phyloP scores from a whole-genome alignment of 2,888 invertebrate species.

The Allolobophora icterica region DNA sequence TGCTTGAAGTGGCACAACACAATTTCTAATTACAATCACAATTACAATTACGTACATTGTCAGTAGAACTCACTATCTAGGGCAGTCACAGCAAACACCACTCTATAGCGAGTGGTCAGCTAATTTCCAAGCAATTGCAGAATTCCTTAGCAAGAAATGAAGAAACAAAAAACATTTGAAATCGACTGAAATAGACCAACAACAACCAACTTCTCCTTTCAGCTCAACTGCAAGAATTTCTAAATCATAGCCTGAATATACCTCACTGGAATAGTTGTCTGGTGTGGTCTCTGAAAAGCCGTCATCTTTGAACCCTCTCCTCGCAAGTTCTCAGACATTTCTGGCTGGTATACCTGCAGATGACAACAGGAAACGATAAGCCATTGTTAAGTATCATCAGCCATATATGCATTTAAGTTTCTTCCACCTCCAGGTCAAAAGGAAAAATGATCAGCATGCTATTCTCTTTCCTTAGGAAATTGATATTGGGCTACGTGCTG shows the following conservation, averaged over 20 bases:
- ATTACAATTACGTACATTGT: not conserved
- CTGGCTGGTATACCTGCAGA: not conserved
- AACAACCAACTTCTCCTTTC: not conserved
- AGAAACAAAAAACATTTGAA: too few species aligned
- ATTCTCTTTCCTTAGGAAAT: too few species aligned
- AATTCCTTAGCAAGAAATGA: not conserved
- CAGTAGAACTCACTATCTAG: not conserved
- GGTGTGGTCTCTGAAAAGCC: not conserved
- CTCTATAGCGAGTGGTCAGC: not conserved
- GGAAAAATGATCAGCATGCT: too few species aligned
- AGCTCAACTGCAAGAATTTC: not conserved
- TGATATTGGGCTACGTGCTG: too few species aligned
- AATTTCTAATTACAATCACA: too few species aligned
- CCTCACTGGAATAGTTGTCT: not conserved
- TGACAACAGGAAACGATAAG: not conserved
- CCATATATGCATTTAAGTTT: too few species aligned
- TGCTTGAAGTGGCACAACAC: too few species aligned
- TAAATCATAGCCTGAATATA: not conserved
- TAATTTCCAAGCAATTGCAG: not conserved
- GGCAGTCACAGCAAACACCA: not conserved
- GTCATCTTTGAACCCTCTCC: conserved; percentile 19
- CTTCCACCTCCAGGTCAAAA: too few species aligned
- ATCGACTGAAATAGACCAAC: not conserved
- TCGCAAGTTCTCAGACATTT: not conserved
- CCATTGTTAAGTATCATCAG: too few species aligned